Evolutionary conservation across 1,140 invertebrate species (phyloP), one percentile per base, ranked within the genome.

Genomic region (Asobara japonica): DNA sequence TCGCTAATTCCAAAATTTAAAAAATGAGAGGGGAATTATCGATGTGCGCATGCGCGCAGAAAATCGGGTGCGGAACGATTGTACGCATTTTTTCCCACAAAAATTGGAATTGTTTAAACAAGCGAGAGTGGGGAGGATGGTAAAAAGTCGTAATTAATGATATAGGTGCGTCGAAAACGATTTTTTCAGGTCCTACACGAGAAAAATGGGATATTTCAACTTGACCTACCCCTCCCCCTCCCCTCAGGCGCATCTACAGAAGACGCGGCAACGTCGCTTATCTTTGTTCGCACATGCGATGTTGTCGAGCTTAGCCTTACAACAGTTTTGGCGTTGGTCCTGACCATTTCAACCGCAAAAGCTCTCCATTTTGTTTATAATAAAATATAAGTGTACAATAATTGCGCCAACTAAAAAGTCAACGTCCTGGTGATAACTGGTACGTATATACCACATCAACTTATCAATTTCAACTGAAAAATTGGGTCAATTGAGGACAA

Each of bases 61-160:
- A 70, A 64, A 70, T 70, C 69, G 69, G 11, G 5, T 41, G 6
- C 27, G 29, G 25, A 70, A 70, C 31, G 60, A 70, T 70, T 29
- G 20, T 22, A 60, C 18, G 27, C 25, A 68, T 45, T 27, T 41
- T 30, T 68, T 18, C 30, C 1, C n/a, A 4, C 11, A 8, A 51
- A 51, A 68, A 51, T 30, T 6, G 25, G 27, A n/a, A 67, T 67
- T 41, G 8, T 66, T 66, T 41, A 16, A 22, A 3, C 8, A 20
- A 20, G 8, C 11, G 20, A 27, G 20, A 25, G 11, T 60, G 10
- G 11, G 7, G 7, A 60, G 11, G 0, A 10, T 18, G 1, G 27
- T 13, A 22, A 60, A 60, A 60, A 60, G 27, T 27, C 2, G 11
- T 10, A 7, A 4, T 27, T 60, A 20, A 27, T 27, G 11, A 0